Conservation (phyloP, 1,140 invertebrate species). For the Brachionus calyciflorus region DNA sequence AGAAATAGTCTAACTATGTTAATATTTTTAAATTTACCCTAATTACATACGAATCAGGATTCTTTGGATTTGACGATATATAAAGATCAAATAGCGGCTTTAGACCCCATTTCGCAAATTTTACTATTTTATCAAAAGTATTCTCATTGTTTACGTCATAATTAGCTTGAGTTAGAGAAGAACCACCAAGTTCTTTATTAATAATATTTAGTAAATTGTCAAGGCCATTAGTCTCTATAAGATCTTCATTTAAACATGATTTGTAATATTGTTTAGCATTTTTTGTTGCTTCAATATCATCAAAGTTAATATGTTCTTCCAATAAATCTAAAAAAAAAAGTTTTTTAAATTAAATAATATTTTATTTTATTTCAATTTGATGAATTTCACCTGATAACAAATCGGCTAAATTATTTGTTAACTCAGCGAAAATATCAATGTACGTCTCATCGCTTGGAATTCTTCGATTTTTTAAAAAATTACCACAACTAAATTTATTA, state of each 20-base stretch:
- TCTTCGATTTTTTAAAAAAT: constrained; percentile 11
- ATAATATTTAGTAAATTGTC: neutral
- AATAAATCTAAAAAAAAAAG: neutral
- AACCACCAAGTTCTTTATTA: constrained; percentile 23
- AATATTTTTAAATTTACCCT: neutral
- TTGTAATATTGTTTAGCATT: constrained; percentile 74
- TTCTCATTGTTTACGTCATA: constrained; percentile 13
- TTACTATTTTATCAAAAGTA: neutral
- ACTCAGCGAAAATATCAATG: constrained; percentile 32
- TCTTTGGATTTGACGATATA: constrained; percentile 41
- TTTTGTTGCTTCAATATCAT: constrained; percentile 55
- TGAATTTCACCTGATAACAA: constrained; percentile 15
- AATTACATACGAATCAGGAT: constrained; percentile 4
- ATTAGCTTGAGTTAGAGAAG: neutral
- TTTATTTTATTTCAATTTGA: neutral
- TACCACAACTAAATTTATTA: constrained; percentile 30
- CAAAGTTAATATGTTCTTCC: neutral
- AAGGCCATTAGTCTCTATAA: constrained; percentile 49
- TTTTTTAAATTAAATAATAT: neutral
- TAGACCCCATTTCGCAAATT: constrained; percentile 16
- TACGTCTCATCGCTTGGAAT: constrained; percentile 20
- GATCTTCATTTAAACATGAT: constrained; percentile 78
- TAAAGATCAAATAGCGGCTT: constrained; percentile 37
- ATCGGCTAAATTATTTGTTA: constrained; percentile 6
- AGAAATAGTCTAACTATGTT: neutral